Evolutionary conservation across 1,140 invertebrate species (phyloP), one percentile per base, ranked within the genome.

Genomic region (Drosophila parvula): DNA sequence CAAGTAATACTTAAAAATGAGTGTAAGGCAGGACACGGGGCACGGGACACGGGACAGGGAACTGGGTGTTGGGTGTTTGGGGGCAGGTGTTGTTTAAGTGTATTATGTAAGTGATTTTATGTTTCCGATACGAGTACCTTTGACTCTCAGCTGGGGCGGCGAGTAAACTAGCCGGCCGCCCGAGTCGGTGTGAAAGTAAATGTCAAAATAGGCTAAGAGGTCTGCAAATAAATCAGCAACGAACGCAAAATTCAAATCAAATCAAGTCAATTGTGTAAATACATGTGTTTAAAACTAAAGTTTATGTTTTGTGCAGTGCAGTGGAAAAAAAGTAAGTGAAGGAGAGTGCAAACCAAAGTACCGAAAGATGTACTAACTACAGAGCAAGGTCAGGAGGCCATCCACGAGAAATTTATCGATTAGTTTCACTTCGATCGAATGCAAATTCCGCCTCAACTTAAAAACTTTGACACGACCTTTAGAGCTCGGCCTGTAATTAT

Each of bases 151-250:
- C 86, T 96, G 94, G 81, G 95, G 94, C 82, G 96, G 96, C 92
- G 95, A 94, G 91, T 94, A 94, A 91, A 91, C 80, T 79, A 95
- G 94, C 67, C 94, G 94, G 92, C 96, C 96, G 81, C 94, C 94
- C 67, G 95, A 95, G 94, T 96, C 95, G 91, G 96, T 96, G 83
- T 96, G 96, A 93, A 96, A 96, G 92, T 95, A 93, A 93, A 95
- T 94, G 93, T 95, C 94, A 93, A 94, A 95, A 94, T 95, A 95
- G 94, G 96, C 95, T 94, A 95, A 94, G 91, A 90, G 94, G 94
- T 96, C 95, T 96, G 95, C 92, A 95, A 95, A 78, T 92, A 84
- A 93, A 93, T 94, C 92, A 92, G 74, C 76, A 67, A 65, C 51
- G 18, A 68, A 83, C 60, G 61, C 74, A 63, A 57, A 59, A 64